Percentiles rank a stretch among this genome's conserved stretches.
phyloP scores from a whole-genome alignment of 1,140 invertebrate species.

The Euwallacea similis region DNA sequence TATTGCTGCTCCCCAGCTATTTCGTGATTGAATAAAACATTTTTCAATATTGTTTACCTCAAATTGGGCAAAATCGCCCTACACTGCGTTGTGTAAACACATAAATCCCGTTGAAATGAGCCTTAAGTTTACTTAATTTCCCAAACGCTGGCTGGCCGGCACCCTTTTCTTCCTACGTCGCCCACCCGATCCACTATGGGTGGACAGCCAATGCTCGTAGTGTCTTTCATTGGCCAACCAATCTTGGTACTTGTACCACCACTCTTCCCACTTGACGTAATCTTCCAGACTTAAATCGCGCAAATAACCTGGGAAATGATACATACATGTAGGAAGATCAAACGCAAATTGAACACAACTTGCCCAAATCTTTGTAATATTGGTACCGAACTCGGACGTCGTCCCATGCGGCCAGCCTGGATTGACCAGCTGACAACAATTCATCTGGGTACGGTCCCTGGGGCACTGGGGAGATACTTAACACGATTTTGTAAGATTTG shows the following conservation, averaged over 20 bases:
- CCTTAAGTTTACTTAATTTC: constrained; percentile 6
- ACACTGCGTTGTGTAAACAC: no score
- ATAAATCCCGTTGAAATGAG: no score
- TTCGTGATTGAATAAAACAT: not conserved
- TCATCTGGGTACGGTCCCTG: constrained; percentile 77
- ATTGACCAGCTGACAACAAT: constrained; percentile 68
- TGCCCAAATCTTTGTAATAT: constrained; percentile 76
- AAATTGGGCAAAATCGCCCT: no score
- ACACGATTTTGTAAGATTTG: constrained; percentile 28
- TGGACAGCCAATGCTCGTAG: constrained; percentile 72
- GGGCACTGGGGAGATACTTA: constrained; percentile 67
- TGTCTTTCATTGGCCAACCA: constrained; percentile 84
- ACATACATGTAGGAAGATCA: not conserved
- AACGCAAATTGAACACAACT: not conserved
- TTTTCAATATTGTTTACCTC: not conserved
- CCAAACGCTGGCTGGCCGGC: constrained; percentile 41
- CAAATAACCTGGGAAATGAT: constrained; percentile 64
- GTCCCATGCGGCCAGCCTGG: constrained; percentile 77
- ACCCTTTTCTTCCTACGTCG: constrained; percentile 54
- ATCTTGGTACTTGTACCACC: constrained; percentile 92
- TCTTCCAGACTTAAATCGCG: constrained; percentile 76
- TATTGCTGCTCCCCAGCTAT: no score
- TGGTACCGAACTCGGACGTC: constrained; percentile 82
- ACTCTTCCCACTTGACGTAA: constrained; percentile 90
- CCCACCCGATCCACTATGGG: constrained; percentile 13